Conservation (phyloP, 2,888 invertebrate species). For the Oxystoma pomonae region DNA sequence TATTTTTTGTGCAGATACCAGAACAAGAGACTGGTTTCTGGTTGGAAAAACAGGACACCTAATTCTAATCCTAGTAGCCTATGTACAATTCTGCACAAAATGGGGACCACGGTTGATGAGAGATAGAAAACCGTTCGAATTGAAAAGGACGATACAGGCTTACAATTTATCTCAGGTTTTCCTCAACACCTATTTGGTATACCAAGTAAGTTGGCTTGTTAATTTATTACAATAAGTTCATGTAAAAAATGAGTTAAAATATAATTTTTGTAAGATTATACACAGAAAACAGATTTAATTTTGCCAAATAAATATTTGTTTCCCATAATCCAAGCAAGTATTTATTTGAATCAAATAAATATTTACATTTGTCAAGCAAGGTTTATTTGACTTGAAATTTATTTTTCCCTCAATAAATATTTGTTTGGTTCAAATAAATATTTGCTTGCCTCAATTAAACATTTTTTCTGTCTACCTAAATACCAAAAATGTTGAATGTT, state of each 20-base stretch:
- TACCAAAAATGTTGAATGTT: too few relatives aligned
- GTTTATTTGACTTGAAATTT: too few relatives aligned
- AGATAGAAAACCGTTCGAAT: slow-evolving; percentile 56
- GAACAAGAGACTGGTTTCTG: slow-evolving; percentile 54
- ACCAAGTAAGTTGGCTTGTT: slow-evolving; percentile 32
- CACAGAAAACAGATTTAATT: too few relatives aligned
- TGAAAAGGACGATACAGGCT: slow-evolving; percentile 54
- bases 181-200: slow-evolving; percentile 33
- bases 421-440: too few relatives aligned
- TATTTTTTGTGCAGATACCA: too few relatives aligned
- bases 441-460: too few relatives aligned
- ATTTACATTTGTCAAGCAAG: too few relatives aligned
- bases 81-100: slow-evolving; percentile 54
- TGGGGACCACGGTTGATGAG: slow-evolving; percentile 65
- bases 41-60: slow-evolving; percentile 50
- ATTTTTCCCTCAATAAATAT: too few relatives aligned
- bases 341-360: too few relatives aligned
- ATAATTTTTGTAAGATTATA: not conserved
- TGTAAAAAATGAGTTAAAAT: not conserved
- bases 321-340: too few relatives aligned
- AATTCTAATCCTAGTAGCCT: slow-evolving; percentile 49
- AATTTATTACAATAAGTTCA: not conserved
- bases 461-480: too few relatives aligned
- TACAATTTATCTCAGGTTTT: slow-evolving; percentile 65
- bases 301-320: not conserved